Evolutionary conservation across 1,140 invertebrate genomes (phyloP), one percentile per base, ranked within the genome.

Genomic region (Lucilia sericata): DNA sequence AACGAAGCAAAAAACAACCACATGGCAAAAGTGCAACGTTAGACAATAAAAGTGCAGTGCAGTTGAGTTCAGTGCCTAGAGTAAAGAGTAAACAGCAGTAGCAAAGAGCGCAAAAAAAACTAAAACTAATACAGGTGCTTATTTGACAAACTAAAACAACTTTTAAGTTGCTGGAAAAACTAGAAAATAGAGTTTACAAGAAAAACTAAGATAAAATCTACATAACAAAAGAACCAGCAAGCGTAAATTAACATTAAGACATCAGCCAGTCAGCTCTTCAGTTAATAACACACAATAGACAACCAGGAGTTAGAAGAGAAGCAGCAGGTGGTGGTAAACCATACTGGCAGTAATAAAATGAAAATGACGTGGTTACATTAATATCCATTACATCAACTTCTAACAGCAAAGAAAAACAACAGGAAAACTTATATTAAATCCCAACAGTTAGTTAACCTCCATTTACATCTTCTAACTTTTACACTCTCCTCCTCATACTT

Each of bases 321-420:
- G 5, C 19, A 70, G 65, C 65, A 70, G 19, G 65, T 70, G 65
- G 5, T 70, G 65, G 65, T 70, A 70, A 70, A 25, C 65, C 65
- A 9, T 70, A 70, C n/a, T 21, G 65, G 65, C 19, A 70, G 9
- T 21, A 70, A 70, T 70, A 70, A 70, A 70, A 70, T 70, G 65
- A 70, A 70, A 70, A 70, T 70, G 65, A 70, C 21, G 21, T 70
- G 60, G 65, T 21, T 25, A 70, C 65, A 70, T 70, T 70, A 70
- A 70, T 70, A 70, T 21, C 19, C 65, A 70, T 70, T 70, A 70
- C 65, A 70, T 21, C 65, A 70, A 70, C 65, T 21, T 14, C 13
- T 60, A 7, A 60, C 17, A 60, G 55, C 0, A 60, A 60, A n/a
- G n/a, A 2, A 60, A n/a, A 60, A 17, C 5, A 17, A 25, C n/a